phyloP scores from a whole-genome alignment of 2,888 invertebrate species.

The Trilocha varians region DNA sequence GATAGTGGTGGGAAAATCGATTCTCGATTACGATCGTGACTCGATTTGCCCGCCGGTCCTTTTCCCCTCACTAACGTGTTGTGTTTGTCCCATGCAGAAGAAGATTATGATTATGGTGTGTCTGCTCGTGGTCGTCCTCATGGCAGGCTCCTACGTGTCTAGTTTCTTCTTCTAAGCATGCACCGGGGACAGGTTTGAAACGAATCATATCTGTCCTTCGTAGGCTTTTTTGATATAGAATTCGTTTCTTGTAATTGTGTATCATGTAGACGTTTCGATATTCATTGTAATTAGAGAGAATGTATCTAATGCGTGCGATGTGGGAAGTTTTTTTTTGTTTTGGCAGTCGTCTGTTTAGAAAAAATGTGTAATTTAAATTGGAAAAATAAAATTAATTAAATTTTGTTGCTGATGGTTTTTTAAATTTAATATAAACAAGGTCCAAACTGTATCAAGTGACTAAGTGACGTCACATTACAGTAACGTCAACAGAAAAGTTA shows the following conservation, averaged over 20 bases:
- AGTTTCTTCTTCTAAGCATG: constrained; percentile 67
- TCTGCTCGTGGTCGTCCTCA: constrained; percentile 84
- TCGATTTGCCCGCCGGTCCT: constrained; percentile 36
- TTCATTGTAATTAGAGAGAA: no score
- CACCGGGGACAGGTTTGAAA: constrained; percentile 65
- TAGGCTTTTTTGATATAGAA: constrained; percentile 2
- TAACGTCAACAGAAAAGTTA: no score
- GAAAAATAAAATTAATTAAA: no score
- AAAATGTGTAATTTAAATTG: no score
- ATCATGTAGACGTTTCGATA: background rate
- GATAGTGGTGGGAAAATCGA: constrained; percentile 3
- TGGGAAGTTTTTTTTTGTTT: no score
- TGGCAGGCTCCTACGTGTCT: constrained; percentile 74
- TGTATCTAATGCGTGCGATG: no score
- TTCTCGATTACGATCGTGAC: background rate
- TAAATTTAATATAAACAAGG: no score
- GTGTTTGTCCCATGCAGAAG: constrained; percentile 82
- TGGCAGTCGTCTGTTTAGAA: no score
- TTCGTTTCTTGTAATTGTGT: background rate
- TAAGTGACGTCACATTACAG: no score
- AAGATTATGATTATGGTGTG: constrained; percentile 95
- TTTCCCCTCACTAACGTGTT: constrained; percentile 52
- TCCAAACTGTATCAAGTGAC: no score
- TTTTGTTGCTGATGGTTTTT: no score
- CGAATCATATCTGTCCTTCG: constrained; percentile 16